Percentiles rank a stretch among this genome's conserved stretches.
phyloP scores from a whole-genome alignment of 2,888 invertebrate genomes.

The Conistra vaccinii region DNA sequence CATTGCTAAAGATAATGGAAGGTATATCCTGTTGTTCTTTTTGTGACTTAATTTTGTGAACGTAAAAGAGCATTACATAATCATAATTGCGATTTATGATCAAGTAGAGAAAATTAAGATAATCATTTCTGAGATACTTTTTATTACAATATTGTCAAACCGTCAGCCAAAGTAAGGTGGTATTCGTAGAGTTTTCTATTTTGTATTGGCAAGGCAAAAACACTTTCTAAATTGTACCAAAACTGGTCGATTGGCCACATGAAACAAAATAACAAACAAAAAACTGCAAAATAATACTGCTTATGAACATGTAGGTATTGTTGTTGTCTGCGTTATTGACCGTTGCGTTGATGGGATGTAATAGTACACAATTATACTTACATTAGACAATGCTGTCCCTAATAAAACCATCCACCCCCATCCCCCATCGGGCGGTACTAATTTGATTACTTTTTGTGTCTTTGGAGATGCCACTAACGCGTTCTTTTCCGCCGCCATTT shows the following conservation, averaged over 20 bases:
- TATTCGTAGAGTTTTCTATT: not conserved
- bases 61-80: not conserved
- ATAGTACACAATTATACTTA: slow-evolving; percentile 81
- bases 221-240: not conserved
- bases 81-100: not conserved
- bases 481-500: slow-evolving; percentile 78
- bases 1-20: slow-evolving; percentile 45
- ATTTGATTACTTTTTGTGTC: slow-evolving; percentile 80
- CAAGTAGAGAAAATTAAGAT: not conserved
- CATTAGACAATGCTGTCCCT: slow-evolving; percentile 92
- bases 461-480: slow-evolving; percentile 70
- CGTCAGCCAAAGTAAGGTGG: no score
- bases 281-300: not conserved
- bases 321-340: not conserved
- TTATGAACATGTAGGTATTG: not conserved
- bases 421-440: slow-evolving; percentile 92
- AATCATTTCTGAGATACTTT: not conserved
- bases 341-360: not conserved
- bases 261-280: no score
- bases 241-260: not conserved
- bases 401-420: slow-evolving; percentile 94
- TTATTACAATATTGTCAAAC: not conserved
- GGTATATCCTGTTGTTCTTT: slow-evolving; percentile 46
- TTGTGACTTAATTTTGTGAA: not conserved
- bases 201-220: not conserved